Base-by-base conservation (phyloP, 92 coral and sea anemone genomes). In the Pocillopora meandrina region DNA sequence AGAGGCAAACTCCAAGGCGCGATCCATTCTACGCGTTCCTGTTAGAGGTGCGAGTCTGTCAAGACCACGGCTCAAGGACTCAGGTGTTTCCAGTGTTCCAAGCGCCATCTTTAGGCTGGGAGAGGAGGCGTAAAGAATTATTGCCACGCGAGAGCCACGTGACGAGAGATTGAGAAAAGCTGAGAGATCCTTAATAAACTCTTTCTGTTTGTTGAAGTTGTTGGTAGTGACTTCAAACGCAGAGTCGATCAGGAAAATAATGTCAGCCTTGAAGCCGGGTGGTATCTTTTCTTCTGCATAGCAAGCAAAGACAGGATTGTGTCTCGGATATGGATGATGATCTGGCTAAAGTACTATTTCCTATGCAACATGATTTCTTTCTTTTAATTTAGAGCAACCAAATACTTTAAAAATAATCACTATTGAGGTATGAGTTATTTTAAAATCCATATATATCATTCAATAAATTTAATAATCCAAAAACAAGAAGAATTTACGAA, bases 181-280 rank as follows among this genome's bases (percentile, higher is more conserved):
- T 13, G 92, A 72, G 20, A 92, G 72, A 33, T 77, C 77, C 66
- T 78, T 87, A 5, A 88, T 84, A 63, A 90, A 90, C 5, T 76
- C 75, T 68, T 90, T 93, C 73, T 93, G 84, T 12, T 55, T 80
- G 62, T 82, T 65, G 73, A 85, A 93, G 60, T 85, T 72, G 16
- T 80, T 82, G 17, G 42, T 63, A 0, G 84, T 71, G 56, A 93
- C 92, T n/a, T 88, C 91, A 19, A 87, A 65, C 9, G 96, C 90
- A 15, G 96, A 84, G 52, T 93, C 96, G 10, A 88, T 61, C 23
- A 93, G 84, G 78, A 93, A 93, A 56, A 93, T 83, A 52, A 93
- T 81, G 84, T 93, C 96, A 62, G 89, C 86, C 49, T 79, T 72
- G 65, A 90, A 84, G 56, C 65, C 82, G 15, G 36, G 26, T 34